Evolutionary conservation across 2,888 invertebrate genomes (phyloP).

Genomic region (Perizoma flavofasciatum): DNA sequence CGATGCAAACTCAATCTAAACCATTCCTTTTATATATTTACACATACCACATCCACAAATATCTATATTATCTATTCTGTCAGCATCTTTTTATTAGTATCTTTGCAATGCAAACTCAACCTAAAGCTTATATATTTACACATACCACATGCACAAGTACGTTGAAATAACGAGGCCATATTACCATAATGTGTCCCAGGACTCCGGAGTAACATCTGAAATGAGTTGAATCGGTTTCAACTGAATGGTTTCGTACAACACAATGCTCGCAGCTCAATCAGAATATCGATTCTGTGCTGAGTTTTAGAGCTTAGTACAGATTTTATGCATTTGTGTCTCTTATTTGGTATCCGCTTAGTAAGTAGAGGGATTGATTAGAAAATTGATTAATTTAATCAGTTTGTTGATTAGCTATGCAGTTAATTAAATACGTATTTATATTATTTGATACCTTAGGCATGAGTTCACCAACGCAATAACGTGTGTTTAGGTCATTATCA

Average conservation of each 20-base stretch:
- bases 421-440: no score
- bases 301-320: conserved; percentile 19
- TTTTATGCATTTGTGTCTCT: conserved; percentile 13
- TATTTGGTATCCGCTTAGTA: neutral
- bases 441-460: no score
- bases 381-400: no score
- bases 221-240: conserved; percentile 31
- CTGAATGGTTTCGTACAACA: conserved; percentile 23
- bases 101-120: neutral
- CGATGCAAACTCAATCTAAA: no score
- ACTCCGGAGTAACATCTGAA: conserved; percentile 22
- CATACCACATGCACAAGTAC: conserved; percentile 1
- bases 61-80: no score
- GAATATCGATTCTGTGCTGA: conserved; percentile 26
- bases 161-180: conserved; percentile 27
- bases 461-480: no score
- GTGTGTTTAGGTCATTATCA: no score
- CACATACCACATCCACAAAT: no score
- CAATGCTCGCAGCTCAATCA: conserved; percentile 24
- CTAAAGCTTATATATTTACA: conserved; percentile 4
- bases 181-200: conserved; percentile 32
- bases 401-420: no score
- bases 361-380: no score
- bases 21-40: no score
- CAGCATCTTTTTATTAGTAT: no score